Evolutionary conservation across 2,888 invertebrate species (phyloP), one percentile per base, ranked within the genome.

Genomic region (Ecliptopera silaceata): DNA sequence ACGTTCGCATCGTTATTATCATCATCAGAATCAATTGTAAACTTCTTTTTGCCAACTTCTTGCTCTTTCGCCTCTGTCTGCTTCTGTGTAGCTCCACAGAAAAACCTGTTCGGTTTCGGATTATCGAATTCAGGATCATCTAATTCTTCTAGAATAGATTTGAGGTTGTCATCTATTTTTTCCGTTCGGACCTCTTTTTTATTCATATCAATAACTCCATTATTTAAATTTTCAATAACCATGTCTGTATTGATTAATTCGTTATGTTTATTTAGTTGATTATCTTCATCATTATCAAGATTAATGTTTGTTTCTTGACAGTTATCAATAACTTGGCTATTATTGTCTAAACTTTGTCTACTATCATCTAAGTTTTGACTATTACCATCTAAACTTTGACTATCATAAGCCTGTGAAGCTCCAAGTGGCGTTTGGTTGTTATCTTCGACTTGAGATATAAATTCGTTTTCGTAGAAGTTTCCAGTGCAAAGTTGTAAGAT

Each of bases 401-500:
- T 59, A 10, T 70, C 66, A 17, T 63, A 49, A 10, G 68, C 64
- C 45, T 70, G 66, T 1, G 76, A 63, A 15, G 56, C 43, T 6
- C 66, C 61, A 10, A 60, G 44, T 44, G 68, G 61, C 39, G 62
- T 26, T 48, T 43, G 49, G 17, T 36, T 48, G 6, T 43, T 56
- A 26, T 70, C 65, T 4, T 62, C 65, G 10, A 66, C 50, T 62
- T 68, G 81, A 32, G 86, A 78, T 38, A 89, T 68, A 61, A 89
- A 86, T 56, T 82, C 75, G 46, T 86, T 88, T 18, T 90, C 86
- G 68, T 89, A 92, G 70, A 93, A 93, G 57, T 92, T 86, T 1
- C 93, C 93, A 4, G 93, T 93, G 65, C 93, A 93, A 11, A 93
- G 70, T 4, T 83, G 92, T 41, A 92, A 67, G 4, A 93, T 70